Percentiles rank a stretch among this genome's conserved stretches.
These are phyloP conservation scores for Drosophila fuyamai DNA, from an alignment of 1,140 invertebrate genomes.

Conservation along the genomic window DNA sequence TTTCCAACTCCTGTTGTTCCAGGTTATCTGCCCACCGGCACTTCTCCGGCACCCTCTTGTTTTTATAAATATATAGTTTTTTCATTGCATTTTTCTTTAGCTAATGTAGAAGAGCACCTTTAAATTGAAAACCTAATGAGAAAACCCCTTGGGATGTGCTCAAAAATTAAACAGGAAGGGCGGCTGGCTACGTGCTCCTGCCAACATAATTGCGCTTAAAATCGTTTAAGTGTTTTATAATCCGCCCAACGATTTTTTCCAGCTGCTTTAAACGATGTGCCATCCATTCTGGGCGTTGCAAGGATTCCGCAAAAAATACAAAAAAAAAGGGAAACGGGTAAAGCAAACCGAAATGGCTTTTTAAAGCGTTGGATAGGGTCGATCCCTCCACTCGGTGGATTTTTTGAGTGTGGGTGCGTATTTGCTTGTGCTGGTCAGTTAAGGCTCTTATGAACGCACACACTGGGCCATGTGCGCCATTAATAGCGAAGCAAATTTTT, in stretches of 20 bases:
- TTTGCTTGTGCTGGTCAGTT: conserved; percentile 60
- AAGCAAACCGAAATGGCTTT: conserved; percentile 72
- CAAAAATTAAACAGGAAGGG: conserved; percentile 59
- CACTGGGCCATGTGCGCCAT: conserved; percentile 52
- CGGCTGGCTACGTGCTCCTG: conserved; percentile 66
- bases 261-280: conserved; percentile 56
- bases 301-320: conserved; percentile 13
- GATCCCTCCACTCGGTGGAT: conserved; percentile 31
- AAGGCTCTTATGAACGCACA: conserved; percentile 52
- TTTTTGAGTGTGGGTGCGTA: conserved; percentile 15
- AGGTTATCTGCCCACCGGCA: conserved; percentile 52
- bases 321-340: conserved; percentile 12
- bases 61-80: conserved; percentile 2
- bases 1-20: conserved; percentile 46
- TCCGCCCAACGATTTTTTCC: conserved; percentile 49
- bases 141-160: conserved; percentile 34
- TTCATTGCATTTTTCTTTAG: background rate
- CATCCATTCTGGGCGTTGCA: conserved; percentile 26
- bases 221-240: conserved; percentile 83
- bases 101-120: conserved; percentile 33
- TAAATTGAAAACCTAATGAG: conserved; percentile 78
- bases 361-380: conserved; percentile 64
- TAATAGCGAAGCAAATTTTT: conserved; percentile 72
- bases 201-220: conserved; percentile 82
- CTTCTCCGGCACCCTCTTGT: conserved; percentile 18